Base-by-base conservation (phyloP, 2,888 invertebrate genomes). In the Micoletzkya japonica region DNA sequence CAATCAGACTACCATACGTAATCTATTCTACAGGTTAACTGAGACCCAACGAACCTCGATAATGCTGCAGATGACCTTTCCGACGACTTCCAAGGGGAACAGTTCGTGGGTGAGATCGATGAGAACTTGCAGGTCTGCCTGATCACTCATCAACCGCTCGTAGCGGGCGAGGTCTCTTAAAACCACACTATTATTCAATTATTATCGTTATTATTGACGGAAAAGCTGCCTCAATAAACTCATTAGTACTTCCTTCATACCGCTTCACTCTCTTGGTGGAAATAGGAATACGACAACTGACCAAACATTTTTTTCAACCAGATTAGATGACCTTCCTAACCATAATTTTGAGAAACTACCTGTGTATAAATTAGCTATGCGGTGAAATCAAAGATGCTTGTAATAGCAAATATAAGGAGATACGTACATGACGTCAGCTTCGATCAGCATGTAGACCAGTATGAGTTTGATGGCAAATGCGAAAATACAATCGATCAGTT, bases 61-160 rank as follows among this genome's bases (percentile, higher is more conserved):
- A 32, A 81, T 30, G 36, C 78, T 77, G 52, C 76, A 78, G 24
- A 81, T 32, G 7, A 81, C 30, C 72, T 82, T 82, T 56, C 75
- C 73, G 2, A 76, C 32, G 4, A 85, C 63, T 74, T 85, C 85
- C 39, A 82, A 56, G 52, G 84, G 82, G n/a, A 85, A 81, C n/a
- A 85, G 73, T 6, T 74, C 80, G 52, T 85, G 83, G 7, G 83
- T 84, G 3, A 84, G 56, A 34, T 78, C 80, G 54, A 85, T 84
- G 7, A 85, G 74, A 4, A 79, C 74, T 64, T 80, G 76, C 2
- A 85, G 61, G 58, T 85, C 84, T 28, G 78, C 77, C 20, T 80
- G 74, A 10, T 78, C 75, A 1, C 77, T 75, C 4, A 85, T 54
- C 24, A 81, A 61, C 30, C 73, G 72, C 44, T 82, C 82, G 57